Conservation (phyloP, 2,797 vertebrate genomes). For the Pangasius sanitwongsei region DNA sequence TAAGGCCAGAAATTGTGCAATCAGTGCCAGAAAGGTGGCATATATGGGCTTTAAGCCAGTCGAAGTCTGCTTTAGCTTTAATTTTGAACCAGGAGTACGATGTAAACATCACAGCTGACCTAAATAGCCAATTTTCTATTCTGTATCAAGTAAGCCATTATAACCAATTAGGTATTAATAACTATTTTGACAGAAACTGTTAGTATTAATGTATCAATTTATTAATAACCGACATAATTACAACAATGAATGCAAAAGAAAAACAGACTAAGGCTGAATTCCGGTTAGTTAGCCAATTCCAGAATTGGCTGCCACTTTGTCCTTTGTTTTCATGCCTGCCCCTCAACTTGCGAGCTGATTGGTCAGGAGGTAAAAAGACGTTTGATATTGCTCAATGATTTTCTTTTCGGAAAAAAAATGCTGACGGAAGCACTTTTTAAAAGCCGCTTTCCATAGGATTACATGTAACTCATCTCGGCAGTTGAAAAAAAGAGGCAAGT, state of each 20-base stretch:
- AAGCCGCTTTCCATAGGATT: conserved; percentile 22
- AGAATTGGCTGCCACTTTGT: neutral
- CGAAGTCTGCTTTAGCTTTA: neutral
- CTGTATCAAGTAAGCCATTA: neutral
- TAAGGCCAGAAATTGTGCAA: neutral
- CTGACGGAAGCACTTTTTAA: neutral
- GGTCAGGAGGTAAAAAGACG: neutral
- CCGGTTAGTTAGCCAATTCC: neutral
- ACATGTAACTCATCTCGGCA: neutral
- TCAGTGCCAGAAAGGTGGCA: neutral
- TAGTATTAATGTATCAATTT: neutral
- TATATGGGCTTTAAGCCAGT: neutral
- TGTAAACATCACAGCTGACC: neutral
- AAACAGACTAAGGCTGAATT: neutral
- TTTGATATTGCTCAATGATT: neutral
- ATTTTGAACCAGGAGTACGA: neutral
- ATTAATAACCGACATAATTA: neutral
- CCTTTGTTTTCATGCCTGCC: neutral
- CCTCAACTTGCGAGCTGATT: neutral
- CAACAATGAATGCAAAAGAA: neutral
- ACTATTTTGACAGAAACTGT: neutral
- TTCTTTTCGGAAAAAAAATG: neutral
- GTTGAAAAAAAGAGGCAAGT: neutral
- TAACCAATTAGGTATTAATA: neutral
- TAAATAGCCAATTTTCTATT: too few species aligned